Percentiles rank a stretch among this genome's conserved stretches.
These are phyloP conservation scores for Perca fluviatilis DNA, from an alignment of 2,113 vertebrate species.

Conservation along the genomic window DNA sequence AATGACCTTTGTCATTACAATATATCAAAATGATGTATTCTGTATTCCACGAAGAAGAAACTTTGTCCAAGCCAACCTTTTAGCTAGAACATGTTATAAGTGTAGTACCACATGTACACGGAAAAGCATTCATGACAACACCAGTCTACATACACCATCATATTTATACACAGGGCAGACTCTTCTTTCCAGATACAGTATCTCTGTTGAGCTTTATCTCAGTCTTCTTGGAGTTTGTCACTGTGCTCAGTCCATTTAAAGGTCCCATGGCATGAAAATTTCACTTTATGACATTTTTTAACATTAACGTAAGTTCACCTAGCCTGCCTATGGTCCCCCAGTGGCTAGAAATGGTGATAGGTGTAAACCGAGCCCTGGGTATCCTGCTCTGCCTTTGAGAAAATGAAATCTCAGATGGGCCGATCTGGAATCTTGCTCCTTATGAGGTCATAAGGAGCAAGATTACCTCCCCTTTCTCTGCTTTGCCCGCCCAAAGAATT, in stretches of 20 bases:
- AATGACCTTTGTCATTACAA: background rate
- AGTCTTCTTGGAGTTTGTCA: slow-evolving; percentile 1
- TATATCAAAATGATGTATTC: background rate
- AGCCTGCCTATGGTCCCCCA: no score
- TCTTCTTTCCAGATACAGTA: background rate
- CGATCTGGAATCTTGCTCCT: no score
- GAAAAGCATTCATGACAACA: background rate
- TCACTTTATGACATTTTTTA: no score
- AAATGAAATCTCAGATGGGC: no score
- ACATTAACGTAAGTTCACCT: no score
- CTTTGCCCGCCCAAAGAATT: no score
- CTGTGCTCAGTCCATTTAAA: background rate
- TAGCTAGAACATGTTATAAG: background rate
- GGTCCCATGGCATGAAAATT: no score
- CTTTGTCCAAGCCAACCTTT: slow-evolving; percentile 40
- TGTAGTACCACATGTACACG: background rate
- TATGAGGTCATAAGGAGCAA: no score
- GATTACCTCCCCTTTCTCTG: no score
- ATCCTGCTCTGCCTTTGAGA: no score
- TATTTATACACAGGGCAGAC: background rate
- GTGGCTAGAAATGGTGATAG: no score
- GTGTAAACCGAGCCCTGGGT: no score
- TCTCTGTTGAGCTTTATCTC: background rate
- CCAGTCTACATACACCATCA: background rate
- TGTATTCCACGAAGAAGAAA: background rate